Base-by-base conservation (phyloP, 2,113 vertebrate species). In the Mohoua ochrocephala region DNA sequence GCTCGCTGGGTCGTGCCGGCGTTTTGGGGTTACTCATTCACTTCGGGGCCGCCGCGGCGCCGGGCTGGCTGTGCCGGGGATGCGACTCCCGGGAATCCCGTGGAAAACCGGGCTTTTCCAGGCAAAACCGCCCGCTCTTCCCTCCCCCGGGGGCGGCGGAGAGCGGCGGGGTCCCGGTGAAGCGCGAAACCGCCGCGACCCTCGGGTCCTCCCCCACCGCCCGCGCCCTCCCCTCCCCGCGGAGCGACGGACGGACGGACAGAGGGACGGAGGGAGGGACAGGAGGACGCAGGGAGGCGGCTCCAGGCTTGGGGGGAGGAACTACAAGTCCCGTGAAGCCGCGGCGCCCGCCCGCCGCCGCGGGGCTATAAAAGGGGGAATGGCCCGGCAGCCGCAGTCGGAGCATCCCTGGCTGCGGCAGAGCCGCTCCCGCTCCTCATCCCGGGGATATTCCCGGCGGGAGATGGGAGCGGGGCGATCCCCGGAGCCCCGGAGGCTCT, bases 271-370 rank as follows among this genome's bases (percentile, higher is more conserved):
- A 22, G 9, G 16, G 87, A 77, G 79, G 88, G 52, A 47, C 18
- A 21, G 77, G 27, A 2, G 23, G 60, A 18, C 19, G 52, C 21
- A 24, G 13, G 37, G 89, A 73, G 95, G 93, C 2, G 93, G 93
- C 41, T 82, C 87, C 35, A 19, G 37, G 57, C 35, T 39, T 39
- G 52, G 41, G 67, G 81, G 93, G 95, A 84, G 95, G 95, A 95
- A 96, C 95, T 95, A 95, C 95, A 96, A 95, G 44, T 94, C 94
- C 95, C 95, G 92, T 64, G 94, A 67, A 94, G 94, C 95, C 61
- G 89, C 82, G 11, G 27, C 86, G 93, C 82, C 93, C 78, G 85
- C 94, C 84, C 92, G 79, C 65, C 41, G 15, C 59, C 47, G 28
- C 56, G 54, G 82, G 75, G 89, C 80, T 91, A 68, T 94, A 96